Evolutionary conservation across 1,140 invertebrate genomes (phyloP), one percentile per base, ranked within the genome.

Genomic region (Planococcus citri): DNA sequence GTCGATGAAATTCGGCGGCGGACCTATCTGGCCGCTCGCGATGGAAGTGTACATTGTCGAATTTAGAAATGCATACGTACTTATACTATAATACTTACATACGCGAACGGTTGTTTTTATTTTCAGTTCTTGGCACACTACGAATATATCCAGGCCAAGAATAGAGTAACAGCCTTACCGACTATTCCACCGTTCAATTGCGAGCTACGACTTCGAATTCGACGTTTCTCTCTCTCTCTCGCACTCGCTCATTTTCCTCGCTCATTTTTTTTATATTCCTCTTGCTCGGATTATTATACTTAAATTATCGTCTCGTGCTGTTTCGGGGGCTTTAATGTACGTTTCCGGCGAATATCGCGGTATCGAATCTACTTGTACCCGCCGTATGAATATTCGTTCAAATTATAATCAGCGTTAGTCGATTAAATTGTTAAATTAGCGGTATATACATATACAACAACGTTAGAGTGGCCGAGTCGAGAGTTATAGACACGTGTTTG

Each of bases 121-220:
- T 64, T 64, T 64, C 25, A 25, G 21, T 64, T 64, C 24, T 64
- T 64, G 60, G 60, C 60, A 64, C 60, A 25, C 20, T 10, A 25
- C 60, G 21, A 64, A 64, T 12, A 27, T 9, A 64, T 64, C 60
- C 20, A 64, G 20, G 60, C 60, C 60, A 64, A 64, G 60, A 64
- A 64, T 64, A 64, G 60, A 64, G 60, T 21, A 64, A 64, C 60
- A 64, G 60, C 60, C 60, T 64, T 17, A 64, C 60, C 60, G 25
- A 64, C 9, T 20, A 4, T 12, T 27, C 60, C 60, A 27, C 10
- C 60, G 25, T 9, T 24, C 17, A n/a, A n/a, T 58, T 3, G 29
- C 29, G 29, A 3, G 29, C 4, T n/a, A n/a, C n/a, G n/a, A n/a
- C n/a, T n/a, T n/a, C 29, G 29, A 6, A 33, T 33, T 33, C 12